These are phyloP conservation scores for Vipera latastei DNA, from an alignment of 2,797 vertebrate genomes.

Conservation along the genomic window DNA sequence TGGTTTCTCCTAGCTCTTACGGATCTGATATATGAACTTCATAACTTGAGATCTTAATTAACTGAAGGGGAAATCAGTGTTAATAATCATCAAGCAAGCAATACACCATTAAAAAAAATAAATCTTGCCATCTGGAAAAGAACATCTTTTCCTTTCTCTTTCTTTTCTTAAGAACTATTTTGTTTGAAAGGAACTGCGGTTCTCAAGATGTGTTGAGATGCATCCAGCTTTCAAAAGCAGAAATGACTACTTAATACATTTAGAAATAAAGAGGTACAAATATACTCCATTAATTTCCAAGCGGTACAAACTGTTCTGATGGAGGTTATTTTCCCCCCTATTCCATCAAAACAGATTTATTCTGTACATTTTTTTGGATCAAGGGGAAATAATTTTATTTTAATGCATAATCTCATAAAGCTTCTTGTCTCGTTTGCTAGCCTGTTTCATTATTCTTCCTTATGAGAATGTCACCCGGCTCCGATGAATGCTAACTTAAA, in stretches of 20 bases:
- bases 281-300: conserved; percentile 4
- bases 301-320: background rate
- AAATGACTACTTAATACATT: background rate
- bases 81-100: background rate
- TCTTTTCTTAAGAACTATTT: background rate
- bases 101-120: background rate
- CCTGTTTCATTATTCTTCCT: background rate
- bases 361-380: background rate
- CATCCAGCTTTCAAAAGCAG: background rate
- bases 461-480: background rate
- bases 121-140: background rate
- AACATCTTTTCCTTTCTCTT: background rate
- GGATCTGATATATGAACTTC: background rate
- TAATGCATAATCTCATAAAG: background rate
- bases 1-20: background rate
- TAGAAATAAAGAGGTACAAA: background rate
- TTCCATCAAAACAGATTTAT: background rate
- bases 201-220: background rate
- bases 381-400: conserved; percentile 9
- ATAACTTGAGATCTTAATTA: background rate
- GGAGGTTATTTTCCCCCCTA: background rate
- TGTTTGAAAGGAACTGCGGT: background rate
- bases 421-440: background rate
- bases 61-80: background rate
- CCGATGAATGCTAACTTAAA: background rate